These are phyloP conservation scores for Scaptomyza graminum DNA, from an alignment of 1,140 invertebrate genomes.

Conservation along the genomic window DNA sequence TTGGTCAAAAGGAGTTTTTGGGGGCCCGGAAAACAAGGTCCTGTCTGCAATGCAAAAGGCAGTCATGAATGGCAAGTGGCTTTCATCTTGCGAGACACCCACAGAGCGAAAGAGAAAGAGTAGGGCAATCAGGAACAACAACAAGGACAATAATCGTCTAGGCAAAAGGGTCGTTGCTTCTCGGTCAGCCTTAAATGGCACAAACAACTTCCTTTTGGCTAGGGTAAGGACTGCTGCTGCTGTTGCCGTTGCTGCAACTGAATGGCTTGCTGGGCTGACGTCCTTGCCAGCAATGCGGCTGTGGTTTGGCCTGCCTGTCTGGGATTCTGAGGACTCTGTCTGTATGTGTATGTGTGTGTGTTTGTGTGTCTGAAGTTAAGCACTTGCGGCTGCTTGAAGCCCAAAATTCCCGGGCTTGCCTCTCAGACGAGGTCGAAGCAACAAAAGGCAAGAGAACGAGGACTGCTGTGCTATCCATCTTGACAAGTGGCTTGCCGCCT, in stretches of 20 bases:
- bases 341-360: slow-evolving; percentile 11
- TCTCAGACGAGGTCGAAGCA: slow-evolving; percentile 38
- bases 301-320: slow-evolving; percentile 68
- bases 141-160: slow-evolving; percentile 45
- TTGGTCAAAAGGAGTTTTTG: slow-evolving; percentile 53
- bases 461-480: slow-evolving; percentile 72
- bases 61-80: slow-evolving; percentile 72
- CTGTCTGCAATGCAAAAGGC: slow-evolving; percentile 1
- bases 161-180: slow-evolving; percentile 60
- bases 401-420: slow-evolving; percentile 69
- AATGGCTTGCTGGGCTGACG: slow-evolving; percentile 38
- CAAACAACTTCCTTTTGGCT: slow-evolving; percentile 78
- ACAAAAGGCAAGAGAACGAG: not conserved
- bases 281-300: slow-evolving; percentile 74
- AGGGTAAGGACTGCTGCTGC: slow-evolving; percentile 21
- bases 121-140: slow-evolving; percentile 6
- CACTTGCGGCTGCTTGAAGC: slow-evolving; percentile 80
- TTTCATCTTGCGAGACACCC: slow-evolving; percentile 79
- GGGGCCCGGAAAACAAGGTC: slow-evolving; percentile 14
- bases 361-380: slow-evolving; percentile 73
- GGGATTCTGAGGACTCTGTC: slow-evolving; percentile 2
- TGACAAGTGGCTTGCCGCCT: slow-evolving; percentile 77
- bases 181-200: slow-evolving; percentile 55
- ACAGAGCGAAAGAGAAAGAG: slow-evolving; percentile 12
- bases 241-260: slow-evolving; percentile 13